Conservation (phyloP, 2,797 vertebrate species). For the Enteromius thamalakanensis region DNA sequence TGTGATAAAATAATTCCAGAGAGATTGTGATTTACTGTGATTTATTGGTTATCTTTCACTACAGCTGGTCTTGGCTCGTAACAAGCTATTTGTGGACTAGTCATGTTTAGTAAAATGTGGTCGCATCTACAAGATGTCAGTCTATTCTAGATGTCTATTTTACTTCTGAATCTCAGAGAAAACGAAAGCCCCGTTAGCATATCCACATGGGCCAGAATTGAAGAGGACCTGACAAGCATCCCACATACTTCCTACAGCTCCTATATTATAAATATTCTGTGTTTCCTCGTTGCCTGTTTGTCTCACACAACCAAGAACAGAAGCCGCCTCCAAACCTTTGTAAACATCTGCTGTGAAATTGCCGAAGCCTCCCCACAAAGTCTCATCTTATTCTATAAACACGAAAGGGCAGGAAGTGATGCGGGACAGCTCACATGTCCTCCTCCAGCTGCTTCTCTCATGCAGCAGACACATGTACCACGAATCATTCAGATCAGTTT, state of each 20-base stretch:
- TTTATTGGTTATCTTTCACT: background rate
- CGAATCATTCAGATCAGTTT: background rate
- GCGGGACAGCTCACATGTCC: background rate
- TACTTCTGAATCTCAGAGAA: background rate
- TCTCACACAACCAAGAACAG: conserved; percentile 12
- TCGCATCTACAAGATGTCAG: background rate
- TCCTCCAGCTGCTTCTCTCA: background rate
- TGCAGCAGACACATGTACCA: background rate
- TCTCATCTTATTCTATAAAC: background rate
- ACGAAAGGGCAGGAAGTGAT: background rate
- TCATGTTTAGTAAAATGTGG: background rate
- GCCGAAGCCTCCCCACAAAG: background rate
- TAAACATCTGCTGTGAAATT: background rate
- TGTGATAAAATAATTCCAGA: background rate
- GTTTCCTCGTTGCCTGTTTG: background rate
- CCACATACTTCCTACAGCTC: background rate
- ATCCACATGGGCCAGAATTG: no score
- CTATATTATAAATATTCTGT: background rate
- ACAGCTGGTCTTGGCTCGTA: background rate
- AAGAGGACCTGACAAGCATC: background rate
- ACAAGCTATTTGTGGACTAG: background rate
- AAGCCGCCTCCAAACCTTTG: background rate
- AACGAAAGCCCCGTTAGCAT: no score
- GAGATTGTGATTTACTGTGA: background rate
- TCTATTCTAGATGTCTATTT: background rate